Evolutionary conservation across 1,140 invertebrate species (phyloP), one percentile per base, ranked within the genome.

Genomic region (Sycophila sp.): DNA sequence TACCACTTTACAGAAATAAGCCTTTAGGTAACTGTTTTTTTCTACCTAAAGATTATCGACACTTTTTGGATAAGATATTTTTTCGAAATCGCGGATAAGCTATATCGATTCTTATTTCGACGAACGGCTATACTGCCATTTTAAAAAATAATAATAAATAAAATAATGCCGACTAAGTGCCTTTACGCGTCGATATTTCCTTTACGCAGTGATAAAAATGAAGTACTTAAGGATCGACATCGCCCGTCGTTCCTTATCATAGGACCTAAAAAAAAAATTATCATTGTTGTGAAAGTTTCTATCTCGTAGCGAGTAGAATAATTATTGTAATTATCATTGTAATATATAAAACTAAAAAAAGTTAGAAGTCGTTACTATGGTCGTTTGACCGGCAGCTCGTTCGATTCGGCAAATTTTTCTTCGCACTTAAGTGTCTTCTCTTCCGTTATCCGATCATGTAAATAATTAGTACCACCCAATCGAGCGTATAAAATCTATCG

Each of bases 111-210:
- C 11, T 56, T 63, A 51, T 47, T 36, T 51, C n/a, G 6, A 51
- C 34, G 26, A 60, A 30, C 19, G 32, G 55, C 38, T 59, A 40
- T 71, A n/a, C n/a, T 60, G 55, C 34, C 17, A 56, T 55, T 40
- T 7, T n/a, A n/a, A n/a, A n/a, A n/a, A n/a, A n/a, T n/a, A n/a
- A n/a, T n/a, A n/a, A n/a, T n/a, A n/a, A n/a, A n/a, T n/a, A n/a
- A n/a, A 34, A 60, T 42, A 19, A 55, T 34, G 36, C 69, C 55
- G 53, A 65, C 13, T 32, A 65, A 65, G 69, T 71, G 62, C 62
- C 69, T 71, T 65, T 59, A 45, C 42, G 47, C 56, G 51, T 71
- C 17, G 60, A 59, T 65, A 71, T 65, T 65, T 71, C 13, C 19
- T 11, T 47, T 13, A 59, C 5, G 19, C 24, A 59, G 69, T 71